phyloP scores from a whole-genome alignment of 2,888 invertebrate genomes.

The Phoenoteleia sp. region DNA sequence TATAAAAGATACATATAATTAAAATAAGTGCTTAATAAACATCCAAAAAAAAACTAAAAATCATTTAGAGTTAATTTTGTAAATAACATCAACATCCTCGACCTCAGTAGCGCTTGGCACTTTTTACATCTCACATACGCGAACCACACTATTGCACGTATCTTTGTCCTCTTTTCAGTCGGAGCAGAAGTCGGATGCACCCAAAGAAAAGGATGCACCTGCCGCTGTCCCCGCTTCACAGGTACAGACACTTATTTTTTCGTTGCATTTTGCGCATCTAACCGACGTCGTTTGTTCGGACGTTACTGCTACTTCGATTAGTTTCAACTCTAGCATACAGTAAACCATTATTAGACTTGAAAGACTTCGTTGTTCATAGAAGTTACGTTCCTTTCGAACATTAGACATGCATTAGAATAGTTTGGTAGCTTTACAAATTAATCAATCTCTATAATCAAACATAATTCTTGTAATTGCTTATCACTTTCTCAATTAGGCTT shows the following conservation, averaged over 20 bases:
- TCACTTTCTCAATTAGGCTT: too few species aligned
- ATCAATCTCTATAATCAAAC: too few species aligned
- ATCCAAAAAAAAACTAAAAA: too few species aligned
- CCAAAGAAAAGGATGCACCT: constrained; percentile 83
- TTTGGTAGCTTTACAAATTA: neutral
- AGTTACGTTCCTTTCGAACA: neutral
- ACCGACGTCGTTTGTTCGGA: neutral
- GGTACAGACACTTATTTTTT: constrained; percentile 82
- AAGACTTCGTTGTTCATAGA: constrained; percentile 21
- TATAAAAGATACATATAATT: too few species aligned
- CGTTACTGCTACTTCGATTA: constrained; percentile 3
- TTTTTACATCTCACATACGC: constrained; percentile 70
- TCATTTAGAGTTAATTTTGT: too few species aligned
- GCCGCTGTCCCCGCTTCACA: constrained; percentile 83
- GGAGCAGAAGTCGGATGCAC: constrained; percentile 85
- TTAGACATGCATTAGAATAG: constrained; percentile 1
- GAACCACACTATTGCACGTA: constrained; percentile 82
- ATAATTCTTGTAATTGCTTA: too few species aligned
- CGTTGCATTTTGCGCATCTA: constrained; percentile 63
- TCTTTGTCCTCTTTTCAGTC: constrained; percentile 85
- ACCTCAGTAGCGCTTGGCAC: constrained; percentile 81
- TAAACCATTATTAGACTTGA: constrained; percentile 36
- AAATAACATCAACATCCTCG: constrained; percentile 23
- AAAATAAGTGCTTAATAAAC: too few species aligned
- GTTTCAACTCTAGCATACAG: constrained; percentile 23